Base-by-base conservation (phyloP, 1,140 invertebrate genomes). In the Aphelenchoides avenae region DNA sequence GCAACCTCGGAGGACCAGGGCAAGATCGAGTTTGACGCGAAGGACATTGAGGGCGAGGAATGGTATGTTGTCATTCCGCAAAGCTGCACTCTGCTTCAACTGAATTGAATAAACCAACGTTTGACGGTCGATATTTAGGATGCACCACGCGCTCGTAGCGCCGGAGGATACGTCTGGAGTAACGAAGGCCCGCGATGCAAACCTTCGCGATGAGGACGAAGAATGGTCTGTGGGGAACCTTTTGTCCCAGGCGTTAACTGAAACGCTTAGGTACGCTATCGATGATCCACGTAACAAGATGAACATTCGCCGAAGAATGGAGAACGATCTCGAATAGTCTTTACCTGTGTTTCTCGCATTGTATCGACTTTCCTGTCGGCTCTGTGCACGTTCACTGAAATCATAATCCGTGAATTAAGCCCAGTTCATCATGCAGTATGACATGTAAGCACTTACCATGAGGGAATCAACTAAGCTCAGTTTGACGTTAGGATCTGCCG, bases 181-280 rank as follows among this genome's bases (percentile, higher is more conserved):
- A 0, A 85, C 89, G 15, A 80, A 91, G 48, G 93, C 93, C 0
- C 90, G 92, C 76, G 94, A 98, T 82, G 93, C 93, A 0, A 95
- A 89, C 66, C 88, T 86, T 3, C 91, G 90, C 76, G 73, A 81
- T 4, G 57, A 73, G 27, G 84, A 86, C 51, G 87, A 90, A 68
- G 91, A 96, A 76, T 91, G 92, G 88, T 97, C 92, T 77, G 89
- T 53, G 87, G 87, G 72, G 91, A 96, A n/a, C n/a, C 13, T 36
- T 36, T 36, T n/a, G 13, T 36, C 34, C 34, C n/a, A 13, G 34
- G 13, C n/a, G 13, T 36, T 36, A n/a, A n/a, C n/a, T n/a, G n/a
- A n/a, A 36, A 36, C 34, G 34, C n/a, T 13, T 36, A 36, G 13
- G 13, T 66, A 66, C 46, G 46, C 51, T 5, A 43, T 33, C 6